These are phyloP conservation scores for Lasius fuliginosus DNA, from an alignment of 2,888 invertebrate genomes.

Conservation along the genomic window DNA sequence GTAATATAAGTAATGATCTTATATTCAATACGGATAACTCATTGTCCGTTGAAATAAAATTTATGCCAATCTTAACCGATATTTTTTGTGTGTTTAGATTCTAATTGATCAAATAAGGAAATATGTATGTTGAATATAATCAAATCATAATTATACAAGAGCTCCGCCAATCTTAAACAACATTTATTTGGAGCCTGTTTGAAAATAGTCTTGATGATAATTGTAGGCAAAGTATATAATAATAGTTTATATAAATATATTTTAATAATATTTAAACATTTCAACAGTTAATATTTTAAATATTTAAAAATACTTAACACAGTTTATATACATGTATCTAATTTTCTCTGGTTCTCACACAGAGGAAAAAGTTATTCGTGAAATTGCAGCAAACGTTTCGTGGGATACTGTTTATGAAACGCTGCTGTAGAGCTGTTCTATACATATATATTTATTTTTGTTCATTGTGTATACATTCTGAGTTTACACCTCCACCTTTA, in stretches of 20 bases:
- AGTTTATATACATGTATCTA: not conserved
- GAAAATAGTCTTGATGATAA: not conserved
- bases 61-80: not conserved
- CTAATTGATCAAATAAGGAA: not conserved
- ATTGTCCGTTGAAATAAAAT: not conserved
- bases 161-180: not conserved
- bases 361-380: not conserved
- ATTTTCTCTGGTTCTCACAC: not conserved
- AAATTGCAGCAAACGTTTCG: not conserved
- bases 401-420: not conserved
- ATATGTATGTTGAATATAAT: not conserved
- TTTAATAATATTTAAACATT: not conserved
- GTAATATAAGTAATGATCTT: not conserved
- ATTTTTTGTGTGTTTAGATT: not conserved
- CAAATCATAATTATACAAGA: not conserved
- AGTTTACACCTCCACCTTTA: not conserved
- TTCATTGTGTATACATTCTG: constrained; percentile 12
- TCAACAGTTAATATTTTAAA: not conserved
- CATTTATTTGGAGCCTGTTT: not conserved
- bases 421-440: not conserved
- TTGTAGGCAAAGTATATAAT: not conserved
- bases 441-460: not conserved
- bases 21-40: not conserved
- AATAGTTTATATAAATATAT: not conserved
- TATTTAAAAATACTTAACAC: not conserved